These are phyloP conservation scores for Progne subis DNA, from an alignment of 2,113 vertebrate species.

Conservation along the genomic window DNA sequence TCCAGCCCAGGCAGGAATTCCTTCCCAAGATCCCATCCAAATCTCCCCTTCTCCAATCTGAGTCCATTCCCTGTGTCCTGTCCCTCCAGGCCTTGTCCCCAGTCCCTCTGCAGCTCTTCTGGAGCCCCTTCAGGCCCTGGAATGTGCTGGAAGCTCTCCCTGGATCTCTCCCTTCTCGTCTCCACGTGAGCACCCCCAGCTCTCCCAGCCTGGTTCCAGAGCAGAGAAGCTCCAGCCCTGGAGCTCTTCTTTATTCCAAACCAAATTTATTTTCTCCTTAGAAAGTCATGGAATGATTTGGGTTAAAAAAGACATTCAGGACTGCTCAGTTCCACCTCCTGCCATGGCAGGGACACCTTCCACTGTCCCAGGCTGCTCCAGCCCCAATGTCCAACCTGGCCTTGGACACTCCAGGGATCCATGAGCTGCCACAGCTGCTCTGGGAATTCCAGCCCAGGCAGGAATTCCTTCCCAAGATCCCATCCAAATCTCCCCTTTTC, in stretches of 20 bases:
- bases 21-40: background rate
- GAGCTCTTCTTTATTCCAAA: too few relatives aligned
- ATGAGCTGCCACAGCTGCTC: background rate
- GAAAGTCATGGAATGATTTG: too few relatives aligned
- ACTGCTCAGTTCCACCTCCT: accelerated
- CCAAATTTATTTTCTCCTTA: too few relatives aligned
- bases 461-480: background rate
- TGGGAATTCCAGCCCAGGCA: background rate
- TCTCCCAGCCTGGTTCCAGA: too few relatives aligned
- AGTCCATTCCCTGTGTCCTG: background rate
- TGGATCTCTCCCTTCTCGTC: background rate
- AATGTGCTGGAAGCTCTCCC: background rate
- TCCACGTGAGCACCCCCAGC: too few relatives aligned
- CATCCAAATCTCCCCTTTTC: background rate
- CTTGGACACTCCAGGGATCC: background rate
- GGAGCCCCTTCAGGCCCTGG: background rate
- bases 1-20: background rate
- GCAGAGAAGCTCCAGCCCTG: too few relatives aligned
- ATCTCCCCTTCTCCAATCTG: background rate
- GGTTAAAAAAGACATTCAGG: too few relatives aligned
- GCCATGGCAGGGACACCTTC: background rate
- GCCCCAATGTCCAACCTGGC: accelerated
- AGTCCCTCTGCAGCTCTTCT: background rate
- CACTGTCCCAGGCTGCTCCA: accelerated
- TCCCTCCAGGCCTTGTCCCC: background rate